A percentile compares a stretch with the other conserved stretches of the same genome.
Evolutionary conservation across 2,888 invertebrate genomes (phyloP).

Genomic region (Ceramica pisi): DNA sequence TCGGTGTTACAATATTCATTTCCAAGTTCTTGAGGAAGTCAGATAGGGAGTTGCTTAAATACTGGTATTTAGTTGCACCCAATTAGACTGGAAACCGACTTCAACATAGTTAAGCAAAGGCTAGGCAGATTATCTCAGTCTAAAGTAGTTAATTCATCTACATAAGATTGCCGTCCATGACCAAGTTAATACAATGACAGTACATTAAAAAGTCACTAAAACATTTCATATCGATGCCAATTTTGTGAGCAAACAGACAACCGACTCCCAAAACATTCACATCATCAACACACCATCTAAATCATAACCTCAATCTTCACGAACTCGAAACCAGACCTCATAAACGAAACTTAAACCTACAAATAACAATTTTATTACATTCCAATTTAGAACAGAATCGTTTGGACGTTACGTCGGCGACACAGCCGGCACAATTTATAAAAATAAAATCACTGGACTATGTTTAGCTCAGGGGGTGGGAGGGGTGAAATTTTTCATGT

Average conservation of each 20-base stretch:
- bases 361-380: conserved; percentile 52
- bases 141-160: too few species aligned
- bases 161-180: background rate
- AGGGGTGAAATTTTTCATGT: conserved; percentile 71
- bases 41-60: too few species aligned
- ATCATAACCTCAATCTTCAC: background rate
- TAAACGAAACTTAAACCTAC: conserved; percentile 22
- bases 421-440: conserved; percentile 75
- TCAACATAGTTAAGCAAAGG: too few species aligned
- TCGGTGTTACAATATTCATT: too few species aligned
- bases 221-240: background rate
- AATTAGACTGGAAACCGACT: too few species aligned
- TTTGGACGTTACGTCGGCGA: conserved; percentile 65
- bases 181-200: background rate
- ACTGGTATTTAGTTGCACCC: too few species aligned
- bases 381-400: conserved; percentile 50
- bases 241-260: too few species aligned
- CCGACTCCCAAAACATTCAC: background rate
- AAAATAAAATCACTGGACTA: conserved; percentile 69
- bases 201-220: too few species aligned
- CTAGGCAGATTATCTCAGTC: too few species aligned
- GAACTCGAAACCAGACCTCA: background rate
- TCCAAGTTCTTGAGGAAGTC: too few species aligned
- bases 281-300: background rate
- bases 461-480: conserved; percentile 36